These are phyloP conservation scores for Drosophila mercatorum DNA, from an alignment of 2,888 invertebrate species.

Conservation along the genomic window DNA sequence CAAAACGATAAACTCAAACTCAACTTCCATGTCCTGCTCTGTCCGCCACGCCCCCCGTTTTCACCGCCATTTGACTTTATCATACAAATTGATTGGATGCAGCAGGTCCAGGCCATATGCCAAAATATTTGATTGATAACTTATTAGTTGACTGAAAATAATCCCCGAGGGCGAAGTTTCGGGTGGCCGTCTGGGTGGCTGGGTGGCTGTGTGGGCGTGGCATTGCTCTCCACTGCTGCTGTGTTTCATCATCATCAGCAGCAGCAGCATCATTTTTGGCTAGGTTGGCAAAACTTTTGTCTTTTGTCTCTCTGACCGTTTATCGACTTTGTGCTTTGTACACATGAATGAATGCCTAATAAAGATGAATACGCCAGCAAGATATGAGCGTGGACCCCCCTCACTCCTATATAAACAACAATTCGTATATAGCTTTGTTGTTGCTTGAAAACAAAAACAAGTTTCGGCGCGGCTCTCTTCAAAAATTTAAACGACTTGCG, in stretches of 20 bases:
- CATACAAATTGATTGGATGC: constrained; percentile 62
- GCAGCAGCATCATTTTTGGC: constrained; percentile 57
- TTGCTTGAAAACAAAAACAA: constrained; percentile 44
- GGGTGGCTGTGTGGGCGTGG: constrained; percentile 5
- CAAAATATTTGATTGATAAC: constrained; percentile 78
- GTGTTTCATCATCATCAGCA: constrained; percentile 15
- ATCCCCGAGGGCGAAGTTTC: constrained; percentile 34
- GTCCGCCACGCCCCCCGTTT: not conserved
- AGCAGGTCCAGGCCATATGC: constrained; percentile 67
- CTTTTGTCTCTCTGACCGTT: constrained; percentile 52
- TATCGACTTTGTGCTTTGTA: constrained; percentile 54
- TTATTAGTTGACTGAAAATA: constrained; percentile 68
- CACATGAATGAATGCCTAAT: constrained; percentile 78
- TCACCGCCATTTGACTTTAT: constrained; percentile 45
- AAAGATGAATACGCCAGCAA: constrained; percentile 71
- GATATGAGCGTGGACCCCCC: constrained; percentile 23
- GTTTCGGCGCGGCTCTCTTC: constrained; percentile 30
- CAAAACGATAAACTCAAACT: not conserved
- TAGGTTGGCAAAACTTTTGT: constrained; percentile 69
- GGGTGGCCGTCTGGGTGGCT: constrained; percentile 9
- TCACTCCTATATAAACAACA: constrained; percentile 21
- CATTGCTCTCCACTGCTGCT: constrained; percentile 25
- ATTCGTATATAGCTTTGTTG: constrained; percentile 16
- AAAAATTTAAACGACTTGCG: constrained; percentile 49
- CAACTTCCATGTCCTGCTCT: not conserved